Conservation (phyloP, 2,888 invertebrate genomes). For the Schizaphis graminum region DNA sequence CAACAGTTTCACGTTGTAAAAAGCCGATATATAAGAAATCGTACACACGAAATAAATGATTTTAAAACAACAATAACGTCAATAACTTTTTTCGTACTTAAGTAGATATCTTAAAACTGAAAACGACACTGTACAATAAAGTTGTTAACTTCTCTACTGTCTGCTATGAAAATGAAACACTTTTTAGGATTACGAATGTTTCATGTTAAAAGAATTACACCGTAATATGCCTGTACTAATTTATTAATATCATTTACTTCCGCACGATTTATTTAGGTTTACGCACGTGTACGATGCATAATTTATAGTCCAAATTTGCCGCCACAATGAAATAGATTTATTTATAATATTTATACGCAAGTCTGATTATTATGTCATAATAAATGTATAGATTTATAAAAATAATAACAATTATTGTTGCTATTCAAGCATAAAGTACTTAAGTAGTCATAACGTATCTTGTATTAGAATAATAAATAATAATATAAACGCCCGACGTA, state of each 20-base stretch:
- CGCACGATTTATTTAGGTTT: conserved; percentile 4
- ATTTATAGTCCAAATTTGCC: neutral
- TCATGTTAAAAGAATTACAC: neutral
- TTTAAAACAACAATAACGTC: neutral
- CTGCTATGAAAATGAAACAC: neutral
- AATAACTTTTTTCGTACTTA: neutral
- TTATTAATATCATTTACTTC: neutral
- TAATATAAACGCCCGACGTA: neutral
- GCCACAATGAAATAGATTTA: neutral
- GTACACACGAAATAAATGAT: neutral
- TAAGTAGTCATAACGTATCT: neutral
- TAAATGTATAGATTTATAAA: neutral
- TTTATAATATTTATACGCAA: neutral
- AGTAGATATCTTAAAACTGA: neutral
- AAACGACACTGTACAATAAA: neutral
- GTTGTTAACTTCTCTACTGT: neutral
- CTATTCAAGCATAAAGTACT: neutral
- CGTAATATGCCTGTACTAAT: neutral
- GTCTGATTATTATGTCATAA: neutral
- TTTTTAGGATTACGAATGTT: neutral
- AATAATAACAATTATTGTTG: neutral
- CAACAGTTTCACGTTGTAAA: neutral
- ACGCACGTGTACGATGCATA: neutral
- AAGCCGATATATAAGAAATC: neutral
- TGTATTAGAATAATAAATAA: neutral